Base-by-base conservation (phyloP, 2,113 vertebrate genomes). In the Cettia cetti region DNA sequence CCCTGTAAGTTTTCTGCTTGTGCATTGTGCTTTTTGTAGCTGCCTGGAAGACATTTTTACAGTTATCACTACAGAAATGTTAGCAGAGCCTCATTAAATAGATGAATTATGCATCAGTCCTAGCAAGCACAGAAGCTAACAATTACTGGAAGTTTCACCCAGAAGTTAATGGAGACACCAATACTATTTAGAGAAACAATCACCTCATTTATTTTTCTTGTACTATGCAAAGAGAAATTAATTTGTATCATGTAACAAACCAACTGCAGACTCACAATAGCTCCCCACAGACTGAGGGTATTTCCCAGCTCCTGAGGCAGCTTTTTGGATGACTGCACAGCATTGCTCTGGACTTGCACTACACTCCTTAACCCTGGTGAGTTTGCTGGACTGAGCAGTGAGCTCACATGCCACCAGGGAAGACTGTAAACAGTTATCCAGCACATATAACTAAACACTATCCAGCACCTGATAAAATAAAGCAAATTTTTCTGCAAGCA, bases 81-180 rank as follows among this genome's bases (percentile, higher is more conserved):
- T 57, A 69, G 61, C 42, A 89, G n/a, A 94, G 11, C 30, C 28
- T 94, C 80, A 88, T 89, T 69, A 85, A 86, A 89, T 61, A 77
- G 60, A 86, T 65, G 59, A 92, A 78, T 89, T 93, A 77, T 68
- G 52, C 74, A 94, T 65, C 66, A 92, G 71, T 59, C 56, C 64
- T 70, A 66, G 54, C 60, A 80, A 94, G 71, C 47, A 63, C 30
- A 89, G 66, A 88, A 86, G 35, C 60, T 89, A 92, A 94, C 92
- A 94, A 95, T 95, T 93, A 86, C 88, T 90, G 85, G 75, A 96
- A 96, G 78, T 86, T 96, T 94, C 81, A 82, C 82, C 68, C 74
- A 91, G 83, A 12, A 2, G 68, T 92, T 92, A 95, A 87, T 81
- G 79, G 92, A 92, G 60, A 90, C 31, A 93, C 8, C 77, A 92